Evolutionary conservation across 2,797 vertebrate genomes (phyloP).

Genomic region (Scarus forsteni): DNA sequence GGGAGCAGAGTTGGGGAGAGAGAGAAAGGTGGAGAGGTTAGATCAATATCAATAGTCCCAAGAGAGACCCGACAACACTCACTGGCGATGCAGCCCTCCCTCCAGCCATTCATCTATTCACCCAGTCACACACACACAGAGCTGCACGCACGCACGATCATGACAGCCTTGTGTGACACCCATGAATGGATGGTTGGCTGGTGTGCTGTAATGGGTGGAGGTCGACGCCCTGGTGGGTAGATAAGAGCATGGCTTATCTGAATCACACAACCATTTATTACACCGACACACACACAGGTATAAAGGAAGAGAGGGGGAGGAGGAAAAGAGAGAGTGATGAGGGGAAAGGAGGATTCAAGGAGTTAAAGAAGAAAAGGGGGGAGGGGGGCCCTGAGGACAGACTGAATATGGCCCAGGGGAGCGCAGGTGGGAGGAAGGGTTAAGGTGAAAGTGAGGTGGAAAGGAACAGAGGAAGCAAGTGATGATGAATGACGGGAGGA

Average conservation of each 20-base stretch:
- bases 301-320: slow-evolving; percentile 18
- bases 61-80: slow-evolving; percentile 59
- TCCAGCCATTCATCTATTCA: slow-evolving; percentile 59
- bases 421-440: slow-evolving; percentile 28
- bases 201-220: slow-evolving; percentile 77
- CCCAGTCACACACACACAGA: slow-evolving; percentile 25
- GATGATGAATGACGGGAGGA: slow-evolving; percentile 68
- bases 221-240: slow-evolving; percentile 76
- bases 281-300: slow-evolving; percentile 48
- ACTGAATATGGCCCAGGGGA: slow-evolving; percentile 41
- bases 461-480: slow-evolving; percentile 51
- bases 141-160: slow-evolving; percentile 21
- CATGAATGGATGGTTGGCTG: slow-evolving; percentile 66
- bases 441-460: slow-evolving; percentile 51
- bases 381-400: slow-evolving; percentile 13
- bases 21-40: slow-evolving; percentile 66
- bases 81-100: slow-evolving; percentile 48
- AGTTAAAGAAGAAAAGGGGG: slow-evolving; percentile 17
- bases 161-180: slow-evolving; percentile 48
- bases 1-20: slow-evolving; percentile 39
- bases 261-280: slow-evolving; percentile 79
- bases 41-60: slow-evolving; percentile 80
- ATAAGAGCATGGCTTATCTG: slow-evolving; percentile 81
- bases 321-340: neutral
- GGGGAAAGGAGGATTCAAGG: slow-evolving; percentile 7